Base-by-base conservation (phyloP, 2,113 vertebrate species). In the Dryoscopus gambensis region DNA sequence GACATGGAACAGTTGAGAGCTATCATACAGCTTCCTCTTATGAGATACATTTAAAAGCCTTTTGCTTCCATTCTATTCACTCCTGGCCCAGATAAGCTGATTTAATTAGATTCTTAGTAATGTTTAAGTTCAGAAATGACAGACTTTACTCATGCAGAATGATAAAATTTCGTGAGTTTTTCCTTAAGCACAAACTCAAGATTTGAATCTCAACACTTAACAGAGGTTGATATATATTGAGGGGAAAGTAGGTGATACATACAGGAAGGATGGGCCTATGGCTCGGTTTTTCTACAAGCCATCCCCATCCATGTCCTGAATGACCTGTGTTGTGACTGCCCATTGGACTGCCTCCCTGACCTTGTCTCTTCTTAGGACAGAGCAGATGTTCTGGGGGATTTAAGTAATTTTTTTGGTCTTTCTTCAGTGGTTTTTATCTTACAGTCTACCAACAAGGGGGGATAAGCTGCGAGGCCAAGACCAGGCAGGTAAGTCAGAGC, bases 401-500 rank as follows among this genome's bases (percentile, higher is more conserved):
- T 60, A 62, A 31, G 59, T 8, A 76, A 24, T 40, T 40, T 30
- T 42, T 37, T n/a, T 78, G 46, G 14, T 70, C 25, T 59, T 76
- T 74, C 91, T 70, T 56, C 28, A 39, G 20, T 33, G 22, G 0
- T 25, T 93, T 92, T 91, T 70, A 11, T 91, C 65, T 94, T 92
- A 22, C 42, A 97, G 91, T 65, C 71, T 87, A 19, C 56, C 87
- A 81, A 53, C 15, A 81, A 87, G 63, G 60, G 60, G 49, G 33
- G 86, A 86, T 85, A 74, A 95, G 5, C 81, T 77, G 31, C 14
- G 28, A 90, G 65, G 33, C 64, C 35, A 71, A 39, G 30, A 90
- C 30, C 50, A 82, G 42, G 33, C 62, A 64, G 89, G 93, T 97
- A 97, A 97, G 95, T 87, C 5, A 64, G 18, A 93, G 62, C 18